Percentiles rank a stretch among this genome's conserved stretches.
Conservation (phyloP, 2,113 vertebrate species). For the Gallinago media region DNA sequence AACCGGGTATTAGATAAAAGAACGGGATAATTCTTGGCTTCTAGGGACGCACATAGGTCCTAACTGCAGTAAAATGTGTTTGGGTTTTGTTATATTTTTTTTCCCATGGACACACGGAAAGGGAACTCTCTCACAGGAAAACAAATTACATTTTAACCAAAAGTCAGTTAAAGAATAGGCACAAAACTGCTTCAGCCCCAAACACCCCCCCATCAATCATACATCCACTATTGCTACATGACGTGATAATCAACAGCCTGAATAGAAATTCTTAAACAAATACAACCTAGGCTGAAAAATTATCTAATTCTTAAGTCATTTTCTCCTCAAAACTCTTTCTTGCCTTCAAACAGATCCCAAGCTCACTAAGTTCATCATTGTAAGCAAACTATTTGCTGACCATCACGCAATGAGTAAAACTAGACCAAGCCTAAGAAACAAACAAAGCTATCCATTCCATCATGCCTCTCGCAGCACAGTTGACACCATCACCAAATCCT, state of each 20-base stretch:
- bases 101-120: neutral
- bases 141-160: neutral
- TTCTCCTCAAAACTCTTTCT: neutral
- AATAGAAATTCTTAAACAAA: neutral
- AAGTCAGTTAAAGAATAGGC: neutral
- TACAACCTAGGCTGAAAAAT: neutral
- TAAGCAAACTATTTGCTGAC: neutral
- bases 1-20: neutral
- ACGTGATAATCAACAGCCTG: rapidly evolving
- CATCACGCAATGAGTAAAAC: neutral
- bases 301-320: neutral
- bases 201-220: neutral
- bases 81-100: neutral
- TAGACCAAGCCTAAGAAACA: neutral
- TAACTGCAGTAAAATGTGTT: neutral
- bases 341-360: neutral
- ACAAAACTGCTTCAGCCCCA: neutral
- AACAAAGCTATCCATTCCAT: neutral
- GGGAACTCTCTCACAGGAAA: neutral
- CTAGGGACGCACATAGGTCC: neutral
- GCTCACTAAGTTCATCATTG: rapidly evolving
- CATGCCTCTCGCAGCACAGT: neutral
- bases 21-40: neutral
- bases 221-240: neutral
- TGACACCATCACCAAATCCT: neutral